Conservation (phyloP, 2,113 vertebrate species). For the Chloropsis hardwickii region DNA sequence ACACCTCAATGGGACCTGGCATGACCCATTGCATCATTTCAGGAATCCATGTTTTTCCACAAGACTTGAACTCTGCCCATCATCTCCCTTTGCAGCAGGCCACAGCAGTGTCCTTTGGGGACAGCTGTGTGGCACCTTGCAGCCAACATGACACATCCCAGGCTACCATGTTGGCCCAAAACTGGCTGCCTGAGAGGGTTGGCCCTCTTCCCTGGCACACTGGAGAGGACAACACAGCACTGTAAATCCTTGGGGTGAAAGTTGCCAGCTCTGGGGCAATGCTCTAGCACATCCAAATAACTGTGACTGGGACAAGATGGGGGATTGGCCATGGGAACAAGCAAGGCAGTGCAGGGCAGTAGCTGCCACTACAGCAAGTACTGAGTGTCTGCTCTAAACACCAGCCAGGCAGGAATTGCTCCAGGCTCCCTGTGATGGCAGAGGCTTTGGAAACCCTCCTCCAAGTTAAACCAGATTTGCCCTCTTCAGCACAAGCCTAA, state of each 20-base stretch:
- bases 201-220: background rate
- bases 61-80: accelerated
- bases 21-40: background rate
- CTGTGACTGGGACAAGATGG: background rate
- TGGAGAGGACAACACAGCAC: background rate
- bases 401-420: background rate
- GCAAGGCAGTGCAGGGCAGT: accelerated
- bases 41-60: background rate
- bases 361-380: background rate
- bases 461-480: background rate
- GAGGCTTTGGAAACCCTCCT: background rate
- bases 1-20: accelerated
- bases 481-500: background rate
- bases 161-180: background rate
- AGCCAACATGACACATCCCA: background rate
- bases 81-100: background rate
- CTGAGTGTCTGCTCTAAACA: background rate
- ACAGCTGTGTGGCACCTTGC: accelerated
- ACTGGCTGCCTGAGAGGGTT: accelerated
- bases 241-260: background rate
- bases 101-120: background rate
- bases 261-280: background rate
- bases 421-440: background rate
- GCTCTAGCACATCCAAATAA: background rate
- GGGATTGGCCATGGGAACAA: accelerated